Conservation (phyloP, 2,888 invertebrate species). For the Spodoptera picta region DNA sequence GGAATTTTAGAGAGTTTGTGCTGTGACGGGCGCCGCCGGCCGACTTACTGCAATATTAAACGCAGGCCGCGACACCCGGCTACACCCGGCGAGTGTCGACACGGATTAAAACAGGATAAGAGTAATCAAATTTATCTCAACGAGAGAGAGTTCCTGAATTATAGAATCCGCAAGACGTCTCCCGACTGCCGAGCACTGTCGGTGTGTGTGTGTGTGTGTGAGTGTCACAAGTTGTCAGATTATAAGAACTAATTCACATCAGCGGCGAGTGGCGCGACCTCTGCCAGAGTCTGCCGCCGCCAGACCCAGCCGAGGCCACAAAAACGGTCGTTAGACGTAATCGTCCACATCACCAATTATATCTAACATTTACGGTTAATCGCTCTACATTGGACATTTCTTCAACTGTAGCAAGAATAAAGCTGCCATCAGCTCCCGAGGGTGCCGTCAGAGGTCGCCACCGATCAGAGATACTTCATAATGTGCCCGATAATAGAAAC, state of each 20-base stretch:
- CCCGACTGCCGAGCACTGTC: slow-evolving; percentile 1
- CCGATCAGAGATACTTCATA: too few relatives aligned
- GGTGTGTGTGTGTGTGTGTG: too few relatives aligned
- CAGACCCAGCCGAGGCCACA: slow-evolving; percentile 11
- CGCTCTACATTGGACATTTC: slow-evolving; percentile 19
- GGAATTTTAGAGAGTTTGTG: slow-evolving; percentile 55
- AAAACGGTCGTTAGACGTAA: slow-evolving; percentile 55
- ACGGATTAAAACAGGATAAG: slow-evolving; percentile 54
- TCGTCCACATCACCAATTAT: slow-evolving; percentile 13
- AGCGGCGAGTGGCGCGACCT: too few relatives aligned
- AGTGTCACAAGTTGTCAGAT: too few relatives aligned
- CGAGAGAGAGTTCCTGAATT: slow-evolving; percentile 53
- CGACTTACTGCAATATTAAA: slow-evolving; percentile 50
- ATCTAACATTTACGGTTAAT: slow-evolving; percentile 21
- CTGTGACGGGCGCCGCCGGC: slow-evolving; percentile 9
- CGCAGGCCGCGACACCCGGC: slow-evolving; percentile 28
- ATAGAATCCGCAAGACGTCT: slow-evolving; percentile 47
- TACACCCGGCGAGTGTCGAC: slow-evolving; percentile 30
- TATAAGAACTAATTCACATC: too few relatives aligned
- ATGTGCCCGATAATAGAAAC: too few relatives aligned
- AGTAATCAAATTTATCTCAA: slow-evolving; percentile 56
- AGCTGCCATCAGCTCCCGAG: background rate
- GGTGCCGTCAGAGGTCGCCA: slow-evolving; percentile 4
- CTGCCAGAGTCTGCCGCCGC: too few relatives aligned
- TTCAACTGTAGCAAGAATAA: slow-evolving; percentile 6